Percentiles rank a stretch among this genome's conserved stretches.
phyloP scores from a whole-genome alignment of 1,140 invertebrate species.

The Armadillidium nasatum region DNA sequence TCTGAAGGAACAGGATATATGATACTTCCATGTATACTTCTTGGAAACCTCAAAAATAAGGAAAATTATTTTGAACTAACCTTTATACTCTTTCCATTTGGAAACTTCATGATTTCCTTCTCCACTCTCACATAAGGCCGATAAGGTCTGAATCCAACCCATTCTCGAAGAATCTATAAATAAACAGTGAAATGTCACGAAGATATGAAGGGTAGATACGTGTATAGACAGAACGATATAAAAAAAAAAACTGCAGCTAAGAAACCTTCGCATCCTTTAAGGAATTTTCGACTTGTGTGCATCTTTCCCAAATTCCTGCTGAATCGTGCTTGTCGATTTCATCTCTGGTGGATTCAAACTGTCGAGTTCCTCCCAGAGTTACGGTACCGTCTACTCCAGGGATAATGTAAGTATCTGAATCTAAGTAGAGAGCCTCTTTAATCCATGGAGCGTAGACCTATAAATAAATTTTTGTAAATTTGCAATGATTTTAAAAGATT shows the following conservation, averaged over 20 bases:
- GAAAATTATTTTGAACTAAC: background rate
- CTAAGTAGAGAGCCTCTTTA: slow-evolving; percentile 77
- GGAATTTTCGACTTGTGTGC: slow-evolving; percentile 64
- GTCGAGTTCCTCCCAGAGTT: slow-evolving; percentile 77
- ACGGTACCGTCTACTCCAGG: slow-evolving; percentile 63
- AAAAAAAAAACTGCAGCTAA: no score
- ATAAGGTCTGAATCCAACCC: background rate
- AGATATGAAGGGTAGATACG: no score
- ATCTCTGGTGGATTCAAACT: slow-evolving; percentile 70
- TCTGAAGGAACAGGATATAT: no score
- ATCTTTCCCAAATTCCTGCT: slow-evolving; percentile 67
- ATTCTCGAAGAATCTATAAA: background rate
- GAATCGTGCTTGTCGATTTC: slow-evolving; percentile 66
- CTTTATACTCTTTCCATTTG: background rate
- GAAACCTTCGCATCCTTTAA: slow-evolving; percentile 58
- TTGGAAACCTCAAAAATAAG: no score
- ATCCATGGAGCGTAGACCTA: slow-evolving; percentile 82
- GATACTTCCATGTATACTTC: no score
- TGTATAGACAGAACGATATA: no score
- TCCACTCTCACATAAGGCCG: background rate
- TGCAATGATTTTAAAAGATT: slow-evolving; percentile 12
- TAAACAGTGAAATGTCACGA: background rate
- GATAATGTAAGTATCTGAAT: slow-evolving; percentile 78
- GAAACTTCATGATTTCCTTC: background rate
- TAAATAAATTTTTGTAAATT: slow-evolving; percentile 9